Conservation (phyloP, 2,888 invertebrate genomes). For the Epinotia nisella region DNA sequence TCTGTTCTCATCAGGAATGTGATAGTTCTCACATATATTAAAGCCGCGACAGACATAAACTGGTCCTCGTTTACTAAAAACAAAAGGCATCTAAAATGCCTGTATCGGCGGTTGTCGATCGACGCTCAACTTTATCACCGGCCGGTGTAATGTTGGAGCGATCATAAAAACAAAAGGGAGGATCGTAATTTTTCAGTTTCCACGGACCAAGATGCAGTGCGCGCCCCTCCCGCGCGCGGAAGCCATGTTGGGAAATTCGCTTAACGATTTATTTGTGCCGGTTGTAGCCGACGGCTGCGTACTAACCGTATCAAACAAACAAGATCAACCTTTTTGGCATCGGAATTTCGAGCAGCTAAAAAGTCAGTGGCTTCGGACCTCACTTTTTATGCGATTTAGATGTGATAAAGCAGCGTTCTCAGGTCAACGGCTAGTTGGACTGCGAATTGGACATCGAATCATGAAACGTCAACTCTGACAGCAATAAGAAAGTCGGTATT, state of each 20-base stretch:
- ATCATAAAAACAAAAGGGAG: conserved; percentile 66
- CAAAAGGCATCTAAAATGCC: conserved; percentile 31
- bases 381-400: conserved; percentile 26
- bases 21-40: conserved; percentile 36
- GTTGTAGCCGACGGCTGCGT: conserved; percentile 61
- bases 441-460: conserved; percentile 44
- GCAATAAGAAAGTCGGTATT: conserved; percentile 61
- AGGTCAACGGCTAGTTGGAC: conserved; percentile 28
- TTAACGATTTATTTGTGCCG: conserved; percentile 78
- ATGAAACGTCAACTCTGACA: conserved; percentile 52
- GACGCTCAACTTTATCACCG: conserved; percentile 43
- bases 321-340: conserved; percentile 25
- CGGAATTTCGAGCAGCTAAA: conserved; percentile 31
- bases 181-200: conserved; percentile 72
- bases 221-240: conserved; percentile 64
- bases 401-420: not conserved
- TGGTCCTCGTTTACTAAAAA: conserved; percentile 30
- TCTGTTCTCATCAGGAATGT: not conserved
- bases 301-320: conserved; percentile 53
- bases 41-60: conserved; percentile 20
- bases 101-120: conserved; percentile 51
- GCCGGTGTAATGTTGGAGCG: conserved; percentile 54
- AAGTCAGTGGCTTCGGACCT: conserved; percentile 23
- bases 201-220: conserved; percentile 70
- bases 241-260: conserved; percentile 80